These are phyloP conservation scores for Tryphoninae sp. DNA, from an alignment of 2,888 invertebrate species.

Conservation along the genomic window DNA sequence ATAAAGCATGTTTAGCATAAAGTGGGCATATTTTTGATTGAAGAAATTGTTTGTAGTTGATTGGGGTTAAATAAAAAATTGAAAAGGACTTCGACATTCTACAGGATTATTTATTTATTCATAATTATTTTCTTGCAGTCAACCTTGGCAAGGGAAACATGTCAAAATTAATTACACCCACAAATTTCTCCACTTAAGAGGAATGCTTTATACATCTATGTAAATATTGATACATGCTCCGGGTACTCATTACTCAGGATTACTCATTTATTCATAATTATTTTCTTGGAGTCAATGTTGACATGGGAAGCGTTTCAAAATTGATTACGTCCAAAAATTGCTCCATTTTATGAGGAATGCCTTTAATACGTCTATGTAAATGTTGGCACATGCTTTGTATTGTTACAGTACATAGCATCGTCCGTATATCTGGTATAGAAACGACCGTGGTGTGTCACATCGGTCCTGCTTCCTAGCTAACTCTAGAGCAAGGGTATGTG, in stretches of 20 bases:
- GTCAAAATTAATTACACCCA: neutral
- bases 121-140: neutral
- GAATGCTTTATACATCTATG: neutral
- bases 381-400: slow-evolving; percentile 2
- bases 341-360: neutral
- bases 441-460: slow-evolving; percentile 14
- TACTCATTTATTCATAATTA: neutral
- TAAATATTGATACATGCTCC: neutral
- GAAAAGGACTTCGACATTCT: neutral
- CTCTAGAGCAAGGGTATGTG: neutral
- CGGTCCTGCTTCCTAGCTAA: slow-evolving; percentile 27
- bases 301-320: neutral
- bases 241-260: too few relatives aligned
- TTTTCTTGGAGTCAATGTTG: neutral
- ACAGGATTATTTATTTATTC: too few relatives aligned
- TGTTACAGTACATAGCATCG: slow-evolving; percentile 13
- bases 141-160: neutral
- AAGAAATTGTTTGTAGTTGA: neutral
- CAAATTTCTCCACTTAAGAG: neutral
- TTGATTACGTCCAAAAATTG: neutral
- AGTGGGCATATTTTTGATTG: neutral
- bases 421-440: slow-evolving; percentile 31
- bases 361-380: neutral
- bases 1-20: neutral
- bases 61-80: neutral